phyloP scores from a whole-genome alignment of 2,797 vertebrate species.

The Triplophysa bombifrons region DNA sequence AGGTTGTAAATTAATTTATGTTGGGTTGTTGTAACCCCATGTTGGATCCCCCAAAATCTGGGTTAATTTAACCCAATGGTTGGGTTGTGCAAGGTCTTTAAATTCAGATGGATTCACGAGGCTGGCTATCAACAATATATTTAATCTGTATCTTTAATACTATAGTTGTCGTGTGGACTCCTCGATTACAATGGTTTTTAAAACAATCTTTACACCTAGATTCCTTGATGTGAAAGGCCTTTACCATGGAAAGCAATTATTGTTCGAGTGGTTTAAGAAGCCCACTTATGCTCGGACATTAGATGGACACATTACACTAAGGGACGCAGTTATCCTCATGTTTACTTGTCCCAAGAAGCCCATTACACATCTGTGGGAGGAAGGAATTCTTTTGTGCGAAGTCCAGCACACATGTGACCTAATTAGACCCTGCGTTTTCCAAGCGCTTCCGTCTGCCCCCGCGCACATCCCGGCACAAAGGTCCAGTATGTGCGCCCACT shows the following conservation, averaged over 20 bases:
- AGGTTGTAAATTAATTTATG: too few species aligned
- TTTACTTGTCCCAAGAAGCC: conserved; percentile 31
- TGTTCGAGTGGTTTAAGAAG: neutral
- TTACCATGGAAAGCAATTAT: neutral
- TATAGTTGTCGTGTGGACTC: too few species aligned
- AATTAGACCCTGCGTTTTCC: conserved; percentile 61
- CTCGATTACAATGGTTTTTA: too few species aligned
- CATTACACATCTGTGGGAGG: conserved; percentile 47
- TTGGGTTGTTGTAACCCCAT: too few species aligned
- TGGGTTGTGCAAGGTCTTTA: too few species aligned
- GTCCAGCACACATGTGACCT: conserved; percentile 58
- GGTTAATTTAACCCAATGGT: too few species aligned
- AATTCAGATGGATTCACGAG: too few species aligned
- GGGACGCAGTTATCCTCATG: conserved; percentile 3
- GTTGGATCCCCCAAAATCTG: too few species aligned
- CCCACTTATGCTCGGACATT: neutral
- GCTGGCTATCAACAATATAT: too few species aligned
- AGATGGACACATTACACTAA: neutral
- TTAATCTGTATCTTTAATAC: too few species aligned
- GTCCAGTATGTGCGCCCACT: conserved; percentile 59
- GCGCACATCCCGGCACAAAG: conserved; percentile 62
- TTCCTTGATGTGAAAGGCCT: conserved; percentile 20
- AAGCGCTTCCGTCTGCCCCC: conserved; percentile 58
- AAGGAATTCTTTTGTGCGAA: conserved; percentile 54
- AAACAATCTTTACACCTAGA: too few species aligned